Base-by-base conservation (phyloP, 92 coral and sea anemone species). In the Siderastrea siderea region DNA sequence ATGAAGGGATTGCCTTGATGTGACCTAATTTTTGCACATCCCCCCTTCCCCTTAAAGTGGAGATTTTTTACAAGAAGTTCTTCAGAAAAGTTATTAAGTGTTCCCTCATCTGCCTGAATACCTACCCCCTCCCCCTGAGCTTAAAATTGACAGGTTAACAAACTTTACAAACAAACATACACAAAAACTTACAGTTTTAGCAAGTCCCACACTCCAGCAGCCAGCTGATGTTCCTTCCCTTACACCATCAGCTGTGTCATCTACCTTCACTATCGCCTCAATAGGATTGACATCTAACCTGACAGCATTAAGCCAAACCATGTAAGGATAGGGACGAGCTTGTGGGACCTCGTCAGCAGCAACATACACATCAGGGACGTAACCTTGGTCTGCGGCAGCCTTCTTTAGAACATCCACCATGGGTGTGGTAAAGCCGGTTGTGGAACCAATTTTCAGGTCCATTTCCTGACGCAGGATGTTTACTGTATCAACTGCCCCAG, bases 311-410 rank as follows among this genome's bases (percentile, higher is more conserved):
- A 90, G 44, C 99, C 99, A 98, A 16, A 98, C 99, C 99, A 98
- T 98, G 67, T 98, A 98, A 13, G 99, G 99, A 61, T 96, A 91
- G 2, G 99, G 99, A 4, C 99, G 98, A 67, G 99, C 99, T 87
- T 98, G 98, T 3, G 99, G 99, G n/a, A 98, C 99, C 84, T 98
- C 94, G 70, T 98, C 99, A n/a, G 99, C 98, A 19, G 99, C 98
- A 43, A 98, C 99, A 82, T 96, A 98, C n/a, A 94, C 93, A 91
- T 98, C 98, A 45, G 99, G 99, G 26, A 72, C 68, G 38, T 98
- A 98, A 47, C 99, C 99, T 71, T 98, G 84, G 4, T 90, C 89
- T 0, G 99, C 94, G 1, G 99, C 98, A 11, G 95, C 89, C 48
- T 78, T 75, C 71, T 98, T 98, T 2, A 98, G 87, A 0, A 96